These are phyloP conservation scores for Scaptomyza caliginosa DNA, from an alignment of 2,888 invertebrate species.

Conservation along the genomic window DNA sequence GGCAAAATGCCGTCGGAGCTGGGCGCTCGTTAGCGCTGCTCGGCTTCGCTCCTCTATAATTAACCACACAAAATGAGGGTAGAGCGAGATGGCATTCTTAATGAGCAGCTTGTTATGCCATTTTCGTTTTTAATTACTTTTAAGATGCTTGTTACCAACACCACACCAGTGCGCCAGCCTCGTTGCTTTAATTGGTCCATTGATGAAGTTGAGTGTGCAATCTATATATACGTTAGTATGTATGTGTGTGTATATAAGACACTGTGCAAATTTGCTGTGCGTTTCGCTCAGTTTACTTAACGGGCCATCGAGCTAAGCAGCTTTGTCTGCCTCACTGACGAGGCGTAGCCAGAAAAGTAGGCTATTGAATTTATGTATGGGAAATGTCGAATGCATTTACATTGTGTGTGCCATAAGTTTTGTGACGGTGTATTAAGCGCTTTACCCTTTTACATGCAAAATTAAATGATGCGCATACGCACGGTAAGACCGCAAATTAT, in stretches of 20 bases:
- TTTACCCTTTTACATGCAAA: slow-evolving; percentile 78
- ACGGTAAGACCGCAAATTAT: slow-evolving; percentile 82
- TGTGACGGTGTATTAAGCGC: slow-evolving; percentile 71
- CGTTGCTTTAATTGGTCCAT: slow-evolving; percentile 81
- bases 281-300: slow-evolving; percentile 38
- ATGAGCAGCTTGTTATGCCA: slow-evolving; percentile 80
- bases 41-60: slow-evolving; percentile 76
- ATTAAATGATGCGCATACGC: slow-evolving; percentile 83
- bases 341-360: slow-evolving; percentile 32
- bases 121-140: slow-evolving; percentile 80
- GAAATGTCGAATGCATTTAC: not conserved
- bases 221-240: slow-evolving; percentile 3
- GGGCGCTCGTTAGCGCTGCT: slow-evolving; percentile 60
- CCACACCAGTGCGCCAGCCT: slow-evolving; percentile 58
- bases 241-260: slow-evolving; percentile 6
- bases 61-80: slow-evolving; percentile 80
- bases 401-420: slow-evolving; percentile 19
- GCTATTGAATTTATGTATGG: slow-evolving; percentile 11
- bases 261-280: slow-evolving; percentile 44
- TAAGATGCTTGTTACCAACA: slow-evolving; percentile 76
- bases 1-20: slow-evolving; percentile 20
- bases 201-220: slow-evolving; percentile 64
- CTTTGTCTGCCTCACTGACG: slow-evolving; percentile 25
- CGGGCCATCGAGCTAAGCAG: slow-evolving; percentile 29
- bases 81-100: slow-evolving; percentile 55